These are phyloP conservation scores for Penaeus vannamei DNA, from an alignment of 1,140 invertebrate species.

Conservation along the genomic window DNA sequence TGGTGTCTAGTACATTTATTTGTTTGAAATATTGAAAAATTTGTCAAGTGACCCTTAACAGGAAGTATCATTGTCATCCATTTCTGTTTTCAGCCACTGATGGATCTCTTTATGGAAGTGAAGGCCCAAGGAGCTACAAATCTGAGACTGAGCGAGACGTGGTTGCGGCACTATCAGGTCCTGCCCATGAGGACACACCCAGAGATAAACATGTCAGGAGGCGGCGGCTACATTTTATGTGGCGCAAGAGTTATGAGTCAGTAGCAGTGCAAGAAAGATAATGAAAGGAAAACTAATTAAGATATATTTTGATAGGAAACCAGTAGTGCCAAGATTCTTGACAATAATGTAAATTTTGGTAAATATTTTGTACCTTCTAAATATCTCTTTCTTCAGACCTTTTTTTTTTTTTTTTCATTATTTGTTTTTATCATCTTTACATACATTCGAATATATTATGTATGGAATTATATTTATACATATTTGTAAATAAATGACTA, in stretches of 20 bases:
- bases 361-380: too few relatives aligned
- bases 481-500: too few relatives aligned
- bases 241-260: slow-evolving; percentile 71
- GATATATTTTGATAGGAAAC: slow-evolving; percentile 4
- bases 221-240: slow-evolving; percentile 82
- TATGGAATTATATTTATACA: too few relatives aligned
- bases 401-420: too few relatives aligned
- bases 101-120: slow-evolving; percentile 84
- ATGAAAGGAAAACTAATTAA: background rate
- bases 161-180: slow-evolving; percentile 91
- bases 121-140: slow-evolving; percentile 80
- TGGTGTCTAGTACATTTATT: too few relatives aligned
- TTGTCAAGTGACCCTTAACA: too few relatives aligned
- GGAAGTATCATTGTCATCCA: background rate
- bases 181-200: slow-evolving; percentile 88
- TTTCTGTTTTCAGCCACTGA: slow-evolving; percentile 76
- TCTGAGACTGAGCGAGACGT: slow-evolving; percentile 86
- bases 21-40: too few relatives aligned
- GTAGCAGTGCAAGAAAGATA: background rate
- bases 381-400: too few relatives aligned
- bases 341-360: too few relatives aligned
- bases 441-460: too few relatives aligned
- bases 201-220: slow-evolving; percentile 82
- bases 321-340: background rate
- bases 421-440: too few relatives aligned